A percentile compares a stretch with the other conserved stretches of the same genome.
These are phyloP conservation scores for Colaptes auratus DNA, from an alignment of 2,113 vertebrate genomes.

Conservation along the genomic window DNA sequence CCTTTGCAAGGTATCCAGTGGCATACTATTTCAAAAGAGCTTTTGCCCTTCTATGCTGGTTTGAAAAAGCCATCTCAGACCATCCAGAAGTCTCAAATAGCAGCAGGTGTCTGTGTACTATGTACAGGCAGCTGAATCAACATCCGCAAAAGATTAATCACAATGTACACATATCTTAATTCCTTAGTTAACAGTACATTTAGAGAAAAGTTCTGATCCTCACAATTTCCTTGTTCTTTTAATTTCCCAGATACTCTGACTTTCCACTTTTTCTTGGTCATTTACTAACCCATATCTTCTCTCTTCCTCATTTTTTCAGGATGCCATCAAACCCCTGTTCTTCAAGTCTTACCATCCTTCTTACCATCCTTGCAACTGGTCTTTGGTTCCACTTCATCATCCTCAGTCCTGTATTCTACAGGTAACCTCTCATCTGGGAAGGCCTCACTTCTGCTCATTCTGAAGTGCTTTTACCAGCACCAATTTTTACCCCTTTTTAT, in stretches of 20 bases:
- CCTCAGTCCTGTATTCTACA: not conserved
- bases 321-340: not conserved
- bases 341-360: not conserved
- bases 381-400: not conserved
- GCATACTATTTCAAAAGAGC: not conserved
- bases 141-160: not conserved
- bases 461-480: not conserved
- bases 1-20: not conserved
- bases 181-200: not conserved
- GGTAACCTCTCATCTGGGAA: not conserved
- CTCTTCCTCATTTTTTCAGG: not conserved
- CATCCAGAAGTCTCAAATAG: not conserved
- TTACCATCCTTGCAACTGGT: not conserved
- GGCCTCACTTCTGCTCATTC: accelerated
- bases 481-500: accelerated
- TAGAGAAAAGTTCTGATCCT: not conserved
- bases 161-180: not conserved
- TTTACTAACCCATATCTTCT: not conserved
- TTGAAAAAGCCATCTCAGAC: not conserved
- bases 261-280: not conserved
- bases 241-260: not conserved
- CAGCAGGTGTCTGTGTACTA: not conserved
- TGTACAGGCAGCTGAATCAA: not conserved
- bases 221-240: not conserved
- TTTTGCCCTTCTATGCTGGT: not conserved